These are phyloP conservation scores for Choristoneura fumiferana DNA, from an alignment of 1,140 invertebrate species.

Conservation along the genomic window DNA sequence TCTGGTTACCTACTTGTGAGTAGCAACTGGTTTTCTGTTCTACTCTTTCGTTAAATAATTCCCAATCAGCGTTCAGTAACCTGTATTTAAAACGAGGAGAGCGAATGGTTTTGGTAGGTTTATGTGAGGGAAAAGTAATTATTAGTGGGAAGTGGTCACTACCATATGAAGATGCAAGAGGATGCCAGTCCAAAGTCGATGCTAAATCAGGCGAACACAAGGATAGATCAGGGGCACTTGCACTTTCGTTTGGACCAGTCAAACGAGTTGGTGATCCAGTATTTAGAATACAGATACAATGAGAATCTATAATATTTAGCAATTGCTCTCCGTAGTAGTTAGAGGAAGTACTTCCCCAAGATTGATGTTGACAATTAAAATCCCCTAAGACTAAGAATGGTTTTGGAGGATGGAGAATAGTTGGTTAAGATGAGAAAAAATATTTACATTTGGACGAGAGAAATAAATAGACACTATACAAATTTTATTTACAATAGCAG, in stretches of 20 bases:
- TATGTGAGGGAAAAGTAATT: not conserved
- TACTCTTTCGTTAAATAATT: not conserved
- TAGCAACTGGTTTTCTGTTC: not conserved
- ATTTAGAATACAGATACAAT: constrained; percentile 15
- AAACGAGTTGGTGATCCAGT: constrained; percentile 6
- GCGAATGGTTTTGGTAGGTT: not conserved
- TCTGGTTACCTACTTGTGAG: not conserved
- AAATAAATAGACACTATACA: too few relatives aligned
- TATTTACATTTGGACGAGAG: too few relatives aligned
- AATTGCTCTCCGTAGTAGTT: not conserved
- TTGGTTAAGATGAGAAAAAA: not conserved
- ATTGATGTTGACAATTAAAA: constrained; percentile 9
- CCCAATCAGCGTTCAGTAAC: not conserved
- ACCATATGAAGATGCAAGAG: not conserved
- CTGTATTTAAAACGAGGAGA: not conserved
- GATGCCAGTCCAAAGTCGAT: not conserved
- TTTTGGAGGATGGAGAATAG: not conserved
- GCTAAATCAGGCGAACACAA: constrained; percentile 13
- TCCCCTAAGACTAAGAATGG: constrained; percentile 13
- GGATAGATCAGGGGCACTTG: constrained; percentile 13
- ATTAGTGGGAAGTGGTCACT: constrained; percentile 21
- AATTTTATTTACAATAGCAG: too few relatives aligned
- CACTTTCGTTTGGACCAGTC: not conserved
- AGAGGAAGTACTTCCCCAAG: constrained; percentile 2
- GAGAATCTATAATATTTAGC: not conserved